Evolutionary conservation across 1,140 invertebrate genomes (phyloP), one percentile per base, ranked within the genome.

Genomic region (Akabosia matsudoensis): DNA sequence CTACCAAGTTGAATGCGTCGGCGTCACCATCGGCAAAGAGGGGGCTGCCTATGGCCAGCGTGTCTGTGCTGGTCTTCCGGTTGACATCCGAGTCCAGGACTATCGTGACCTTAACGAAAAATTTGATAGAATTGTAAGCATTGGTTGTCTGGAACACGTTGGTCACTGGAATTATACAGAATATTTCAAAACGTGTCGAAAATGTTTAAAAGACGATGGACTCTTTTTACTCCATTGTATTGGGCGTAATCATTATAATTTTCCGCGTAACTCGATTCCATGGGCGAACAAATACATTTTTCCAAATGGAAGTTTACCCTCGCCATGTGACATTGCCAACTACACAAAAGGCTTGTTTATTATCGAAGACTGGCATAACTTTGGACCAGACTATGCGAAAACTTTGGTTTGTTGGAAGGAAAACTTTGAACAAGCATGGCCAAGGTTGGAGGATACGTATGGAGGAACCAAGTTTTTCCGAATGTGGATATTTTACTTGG

Each of bases 281-380:
- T 73, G 70, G 77, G 67, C 74, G n/a, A 51, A 79, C 28, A 78
- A 45, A 3, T 81, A 80, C 30, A 78, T 81, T 24, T 81, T 81
- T 37, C 79, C 79, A 4, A 80, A 78, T 54, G 77, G 77, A 7
- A 75, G 75, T 24, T 74, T 79, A 1, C 78, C 78, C 24, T 76
- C 64, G 28, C 45, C 71, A 7, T 76, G 54, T 24, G 45, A 80
- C n/a, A 80, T 82, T 64, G n/a, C n/a, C n/a, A n/a, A n/a, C n/a
- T n/a, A n/a, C n/a, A 67, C 70, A 14, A 73, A 79, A 18, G 70
- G 70, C 16, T 30, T 75, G 34, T 61, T 67, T 33, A 71, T 79
- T 33, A 73, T 81, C 18, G 81, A 80, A 73, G 81, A 82, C 73
- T 80, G 73, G 78, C 79, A 82, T 30, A 82, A 82, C 33, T 79